Evolutionary conservation across 2,113 vertebrate genomes (phyloP), one percentile per base, ranked within the genome.

Genomic region (Turdus rufiventris): DNA sequence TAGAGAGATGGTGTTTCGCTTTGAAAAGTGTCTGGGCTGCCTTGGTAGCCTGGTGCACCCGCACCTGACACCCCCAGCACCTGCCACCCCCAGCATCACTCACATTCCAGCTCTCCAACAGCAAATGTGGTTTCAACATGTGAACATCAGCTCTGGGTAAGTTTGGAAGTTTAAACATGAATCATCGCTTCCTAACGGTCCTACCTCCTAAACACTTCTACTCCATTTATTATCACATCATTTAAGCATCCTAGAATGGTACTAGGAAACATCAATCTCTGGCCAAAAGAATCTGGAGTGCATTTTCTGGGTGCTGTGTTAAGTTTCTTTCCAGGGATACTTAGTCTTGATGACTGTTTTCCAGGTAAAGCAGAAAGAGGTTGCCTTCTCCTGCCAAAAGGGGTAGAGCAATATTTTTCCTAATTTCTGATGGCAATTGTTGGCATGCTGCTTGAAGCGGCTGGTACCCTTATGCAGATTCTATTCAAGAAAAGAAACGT

Each of bases 11-110:
- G 10, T 58, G 10, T 88, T 61, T 28, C 53, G 38, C 36, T 79
- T 91, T 63, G 28, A 40, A n/a, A 72, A 38, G 17, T 5, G 25
- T 3, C 45, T 74, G 56, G n/a, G 36, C 34, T 68, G 62, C 62
- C 53, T 60, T 6, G 1, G 14, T 34, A 13, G 14, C 6, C 12
- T 38, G 28, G 24, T 23, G 40, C 66, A 62, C 34, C 23, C 65
- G 54, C 26, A 43, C 40, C 62, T 0, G 0, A 28, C 56, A 56
- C 12, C 24, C n/a, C 7, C 65, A 72, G 54, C 26, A 43, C 40
- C 62, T 0, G 0, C 25, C 56, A 56, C 12, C 24, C n/a, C 7
- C 0, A 0, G 84, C 54, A 53, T 53, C 5, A 0, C 47, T 86
- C 43, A 33, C 50, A 42, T 16, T 38, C 10, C 36, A 29, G 48